These are phyloP conservation scores for Cephus pygmeus DNA, from an alignment of 2,888 invertebrate species.

Conservation along the genomic window DNA sequence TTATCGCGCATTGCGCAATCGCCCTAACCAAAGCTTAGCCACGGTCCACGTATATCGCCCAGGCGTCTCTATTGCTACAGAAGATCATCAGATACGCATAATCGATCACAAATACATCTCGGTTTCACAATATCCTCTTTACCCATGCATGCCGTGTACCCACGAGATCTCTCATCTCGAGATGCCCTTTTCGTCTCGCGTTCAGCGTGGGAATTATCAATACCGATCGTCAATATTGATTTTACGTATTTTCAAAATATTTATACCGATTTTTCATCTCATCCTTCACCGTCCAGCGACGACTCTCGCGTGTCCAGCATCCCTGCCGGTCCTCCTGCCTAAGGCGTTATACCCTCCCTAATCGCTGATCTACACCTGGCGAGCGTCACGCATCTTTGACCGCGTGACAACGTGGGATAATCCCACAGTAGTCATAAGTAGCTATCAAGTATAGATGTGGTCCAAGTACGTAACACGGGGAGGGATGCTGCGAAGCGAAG, in stretches of 20 bases:
- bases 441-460: not conserved
- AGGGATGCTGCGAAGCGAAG: not conserved
- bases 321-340: not conserved
- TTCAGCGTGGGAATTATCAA: not conserved
- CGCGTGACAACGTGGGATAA: constrained; percentile 21
- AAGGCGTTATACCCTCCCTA: not conserved
- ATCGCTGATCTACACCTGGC: not conserved
- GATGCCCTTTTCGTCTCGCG: not conserved
- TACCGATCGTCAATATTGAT: not conserved
- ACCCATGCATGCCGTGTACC: not conserved
- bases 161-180: not conserved
- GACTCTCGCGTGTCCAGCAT: not conserved
- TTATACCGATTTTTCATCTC: not conserved
- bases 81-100: not conserved
- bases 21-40: not conserved
- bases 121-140: not conserved
- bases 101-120: not conserved
- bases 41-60: not conserved
- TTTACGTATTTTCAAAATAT: not conserved
- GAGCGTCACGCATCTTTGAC: constrained; percentile 24
- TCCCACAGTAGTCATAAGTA: not conserved
- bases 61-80: not conserved
- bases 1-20: not conserved
- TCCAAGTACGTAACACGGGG: not conserved
- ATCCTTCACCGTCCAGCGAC: not conserved